Base-by-base conservation (phyloP, 2,113 vertebrate genomes). In the Lophochroa leadbeateri region DNA sequence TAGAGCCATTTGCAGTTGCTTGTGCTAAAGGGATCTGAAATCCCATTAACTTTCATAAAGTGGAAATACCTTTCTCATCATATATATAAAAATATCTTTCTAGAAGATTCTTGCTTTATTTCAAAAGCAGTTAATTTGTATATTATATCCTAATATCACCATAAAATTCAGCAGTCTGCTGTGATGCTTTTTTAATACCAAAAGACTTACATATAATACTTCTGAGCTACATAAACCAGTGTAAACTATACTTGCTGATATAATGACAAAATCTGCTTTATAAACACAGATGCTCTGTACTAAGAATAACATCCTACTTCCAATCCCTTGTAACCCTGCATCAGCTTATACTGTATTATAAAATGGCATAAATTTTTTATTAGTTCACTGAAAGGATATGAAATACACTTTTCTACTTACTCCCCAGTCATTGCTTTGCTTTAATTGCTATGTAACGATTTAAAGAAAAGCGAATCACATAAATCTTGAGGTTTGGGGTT, bases 361-460 rank as follows among this genome's bases (percentile, higher is more conserved):
- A 98, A 98, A 97, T 87, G 96, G 55, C 91, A 98, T 98, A 88
- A 97, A 98, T 98, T 96, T 98, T 98, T 98, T 94, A 98, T 98
- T 97, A 98, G 96, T 92, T 95, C 88, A 95, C 82, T 97, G 94
- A 97, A 97, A 98, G 97, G 95, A 98, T 97, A 97, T 97, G 89
- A 98, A 98, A 97, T 96, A 97, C 76, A 86, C 79, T 96, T 97
- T 97, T 96, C 80, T 95, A 96, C 97, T 97, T 97, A 97, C 75
- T 96, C 94, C 92, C 79, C 19, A 97, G 89, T 94, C 95, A 95
- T 94, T 96, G 55, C 93, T 97, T 96, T 94, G 71, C 88, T 98
- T 98, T 98, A 97, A 98, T 97, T 97, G 88, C 94, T 90, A 91
- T 82, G 57, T 96, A 96, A 98, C 35, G 78, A 97, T 96, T 94